Evolutionary conservation across 2,797 vertebrate genomes (phyloP), one percentile per base, ranked within the genome.

Genomic region (Perdix hodgsoniae): DNA sequence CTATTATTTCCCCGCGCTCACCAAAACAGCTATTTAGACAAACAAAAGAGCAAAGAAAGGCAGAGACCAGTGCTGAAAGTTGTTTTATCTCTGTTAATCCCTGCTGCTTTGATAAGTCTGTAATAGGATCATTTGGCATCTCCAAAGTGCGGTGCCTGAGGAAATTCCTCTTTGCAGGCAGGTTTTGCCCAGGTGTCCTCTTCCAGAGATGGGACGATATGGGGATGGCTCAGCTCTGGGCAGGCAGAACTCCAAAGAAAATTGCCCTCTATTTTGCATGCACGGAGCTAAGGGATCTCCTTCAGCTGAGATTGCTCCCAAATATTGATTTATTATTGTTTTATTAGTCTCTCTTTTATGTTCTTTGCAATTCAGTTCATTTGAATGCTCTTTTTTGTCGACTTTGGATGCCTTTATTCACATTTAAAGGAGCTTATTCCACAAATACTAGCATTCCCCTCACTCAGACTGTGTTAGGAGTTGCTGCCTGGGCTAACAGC

Each of bases 21-120:
- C 96, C 96, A 97, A 98, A 98, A 98, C 97, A 98, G 97, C 97
- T 97, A 96, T 98, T 98, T 97, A 97, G 96, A 96, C 96, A 97
- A 97, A 98, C 97, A 97, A 97, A 98, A 94, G 95, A 95, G 91
- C 50, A 27, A 93, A 91, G 94, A 96, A 97, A 96, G 94, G 86
- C 90, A 93, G 97, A 96, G 95, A 95, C 96, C 95, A 82, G 93
- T 79, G 65, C 85, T 85, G 96, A 91, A 96, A 97, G 94, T 95
- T 95, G 92, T 86, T 77, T 83, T 96, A 91, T 94, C 97, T 96
- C 86, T 64, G 10, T 95, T 97, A 97, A 97, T 97, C 97, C 97
- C 88, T 14, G 29, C 88, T 85, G 96, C 96, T 97, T 97, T 97
- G 97, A 97, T 96, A 97, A 96, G 95, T 97, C 97, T 94, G 90